These are phyloP conservation scores for Urocitellus parryii DNA, from an alignment of 2,113 vertebrate species.

Conservation along the genomic window DNA sequence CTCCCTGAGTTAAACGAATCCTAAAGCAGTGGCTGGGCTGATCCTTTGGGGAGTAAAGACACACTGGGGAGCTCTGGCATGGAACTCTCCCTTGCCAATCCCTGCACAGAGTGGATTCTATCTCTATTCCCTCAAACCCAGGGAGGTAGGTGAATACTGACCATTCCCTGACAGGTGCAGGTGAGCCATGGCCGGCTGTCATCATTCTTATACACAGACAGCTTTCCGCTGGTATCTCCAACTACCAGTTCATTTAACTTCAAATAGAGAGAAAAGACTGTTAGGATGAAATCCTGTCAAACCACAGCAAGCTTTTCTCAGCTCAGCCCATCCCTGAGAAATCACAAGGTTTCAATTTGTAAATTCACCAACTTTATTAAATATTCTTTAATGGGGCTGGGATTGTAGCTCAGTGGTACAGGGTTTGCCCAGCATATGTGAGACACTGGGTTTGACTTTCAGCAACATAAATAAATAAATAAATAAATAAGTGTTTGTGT, in stretches of 20 bases:
- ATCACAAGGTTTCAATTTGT: background rate
- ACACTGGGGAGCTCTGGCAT: background rate
- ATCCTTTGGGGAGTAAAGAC: background rate
- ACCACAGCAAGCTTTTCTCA: background rate
- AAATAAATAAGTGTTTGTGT: background rate
- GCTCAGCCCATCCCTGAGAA: background rate
- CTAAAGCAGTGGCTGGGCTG: background rate
- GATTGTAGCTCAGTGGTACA: background rate
- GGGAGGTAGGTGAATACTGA: conserved; percentile 83
- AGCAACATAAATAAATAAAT: background rate
- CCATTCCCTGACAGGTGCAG: conserved; percentile 96
- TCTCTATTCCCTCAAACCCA: background rate
- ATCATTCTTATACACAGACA: conserved; percentile 96
- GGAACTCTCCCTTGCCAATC: background rate
- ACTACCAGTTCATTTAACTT: conserved; percentile 98
- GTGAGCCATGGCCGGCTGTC: conserved; percentile 94
- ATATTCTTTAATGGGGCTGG: background rate
- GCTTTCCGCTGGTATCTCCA: conserved; percentile 95
- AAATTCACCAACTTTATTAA: background rate
- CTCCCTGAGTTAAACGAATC: background rate
- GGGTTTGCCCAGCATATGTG: background rate
- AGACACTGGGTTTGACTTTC: background rate
- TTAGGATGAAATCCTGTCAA: conserved; percentile 51
- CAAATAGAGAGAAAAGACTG: conserved; percentile 60
- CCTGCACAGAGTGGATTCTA: background rate